These are phyloP conservation scores for Rhimphoctona megacephalus DNA, from an alignment of 2,888 invertebrate species.

Conservation along the genomic window DNA sequence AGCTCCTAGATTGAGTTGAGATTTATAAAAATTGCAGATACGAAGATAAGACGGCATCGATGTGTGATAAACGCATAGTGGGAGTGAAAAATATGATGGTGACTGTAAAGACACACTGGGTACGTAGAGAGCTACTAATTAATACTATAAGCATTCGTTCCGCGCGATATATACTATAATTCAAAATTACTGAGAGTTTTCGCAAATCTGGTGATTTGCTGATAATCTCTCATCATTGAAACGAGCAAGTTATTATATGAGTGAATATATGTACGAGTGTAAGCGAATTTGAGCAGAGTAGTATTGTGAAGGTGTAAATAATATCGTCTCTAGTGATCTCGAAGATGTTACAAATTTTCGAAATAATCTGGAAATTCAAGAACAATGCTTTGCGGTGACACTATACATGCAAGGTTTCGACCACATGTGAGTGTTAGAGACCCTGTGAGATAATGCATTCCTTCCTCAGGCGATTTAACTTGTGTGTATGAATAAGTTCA, in stretches of 20 bases:
- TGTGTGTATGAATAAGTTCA: slow-evolving; percentile 80
- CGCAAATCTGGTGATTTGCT: not conserved
- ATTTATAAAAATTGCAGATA: not conserved
- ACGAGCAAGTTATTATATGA: not conserved
- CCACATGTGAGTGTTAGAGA: not conserved
- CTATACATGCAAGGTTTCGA: not conserved
- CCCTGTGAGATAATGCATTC: slow-evolving; percentile 72
- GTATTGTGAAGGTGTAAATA: not conserved
- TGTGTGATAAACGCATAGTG: not conserved
- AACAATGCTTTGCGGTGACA: not conserved
- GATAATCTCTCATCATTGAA: not conserved
- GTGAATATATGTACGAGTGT: not conserved
- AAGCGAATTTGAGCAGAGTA: not conserved
- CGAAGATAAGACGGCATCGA: not conserved
- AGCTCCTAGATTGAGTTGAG: not conserved
- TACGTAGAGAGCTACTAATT: not conserved
- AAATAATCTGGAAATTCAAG: not conserved
- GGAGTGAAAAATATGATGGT: not conserved
- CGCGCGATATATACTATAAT: not conserved
- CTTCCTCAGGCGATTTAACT: slow-evolving; percentile 78
- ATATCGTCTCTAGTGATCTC: not conserved
- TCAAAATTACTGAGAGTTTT: not conserved
- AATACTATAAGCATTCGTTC: not conserved
- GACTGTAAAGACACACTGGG: not conserved
- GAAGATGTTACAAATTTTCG: not conserved